Base-by-base conservation (phyloP, 2,888 invertebrate genomes). In the Amphipoea oculea region DNA sequence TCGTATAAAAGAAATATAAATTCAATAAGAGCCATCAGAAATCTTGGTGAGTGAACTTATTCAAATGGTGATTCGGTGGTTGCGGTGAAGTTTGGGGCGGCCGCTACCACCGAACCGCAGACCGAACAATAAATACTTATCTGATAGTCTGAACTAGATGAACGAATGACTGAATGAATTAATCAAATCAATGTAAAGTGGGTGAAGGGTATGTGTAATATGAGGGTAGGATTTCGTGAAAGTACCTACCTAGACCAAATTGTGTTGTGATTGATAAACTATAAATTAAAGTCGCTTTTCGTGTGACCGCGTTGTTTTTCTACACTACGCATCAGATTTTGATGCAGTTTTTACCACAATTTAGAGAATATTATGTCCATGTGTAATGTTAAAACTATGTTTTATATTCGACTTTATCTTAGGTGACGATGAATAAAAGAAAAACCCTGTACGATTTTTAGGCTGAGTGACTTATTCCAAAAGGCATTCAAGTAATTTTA, bases 91-190 rank as follows among this genome's bases (percentile, higher is more conserved):
- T 89, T 89, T 84, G 86, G 87, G 88, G 87, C 80, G 82, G 75
- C 67, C 71, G 70, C 83, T 72, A 67, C 78, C 80, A 77, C 76
- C 74, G 69, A 67, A 89, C 89, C 89, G 89, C 89, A 89, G 88
- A 89, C 89, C 89, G 70, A 84, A 83, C 86, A 82, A 88, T 89
- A 89, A 89, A 89, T 87, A 87, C 89, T 86, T 86, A 83, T 74
- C 76, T 81, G 74, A 79, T 81, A 89, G 71, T 74, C 65, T 14
- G 51, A 54, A 77, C 75, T 86, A 78, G 86, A 83, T 69, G 72
- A 79, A 76, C 68, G 79, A 74, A 81, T 70, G 70, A 78, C 51
- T 63, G 54, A 81, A 78, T 80, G 75, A 79, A 72, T 69, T 84
- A 71, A 80, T 71, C 65, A 74, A 75, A 75, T 74, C 73, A 78